A percentile compares a stretch with the other conserved stretches of the same genome.
Evolutionary conservation across 1,140 invertebrate species (phyloP).

Genomic region (Neodiprion fabricii): DNA sequence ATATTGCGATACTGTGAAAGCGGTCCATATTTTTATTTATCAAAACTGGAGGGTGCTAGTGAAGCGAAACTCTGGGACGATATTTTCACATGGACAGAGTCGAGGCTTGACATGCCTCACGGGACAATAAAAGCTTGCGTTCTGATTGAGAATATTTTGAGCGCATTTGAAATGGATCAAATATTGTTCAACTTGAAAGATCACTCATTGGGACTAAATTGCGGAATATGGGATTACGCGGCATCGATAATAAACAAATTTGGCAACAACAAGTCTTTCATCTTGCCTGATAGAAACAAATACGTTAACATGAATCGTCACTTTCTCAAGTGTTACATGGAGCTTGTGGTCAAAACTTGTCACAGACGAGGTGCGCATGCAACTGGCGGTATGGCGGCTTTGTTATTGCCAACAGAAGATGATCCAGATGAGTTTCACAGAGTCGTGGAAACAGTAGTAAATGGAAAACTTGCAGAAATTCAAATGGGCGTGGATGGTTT

Average conservation of each 20-base stretch:
- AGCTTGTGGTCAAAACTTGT: constrained; percentile 68
- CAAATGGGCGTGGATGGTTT: constrained; percentile 73
- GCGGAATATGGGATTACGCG: constrained; percentile 80
- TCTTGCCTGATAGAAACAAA: constrained; percentile 74
- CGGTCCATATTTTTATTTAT: constrained; percentile 73
- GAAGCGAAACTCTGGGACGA: constrained; percentile 76
- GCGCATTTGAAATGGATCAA: constrained; percentile 73
- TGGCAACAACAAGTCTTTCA: constrained; percentile 62
- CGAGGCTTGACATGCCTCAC: constrained; percentile 61
- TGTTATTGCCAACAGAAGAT: constrained; percentile 59
- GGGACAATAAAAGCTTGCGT: constrained; percentile 77
- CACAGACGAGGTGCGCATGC: constrained; percentile 69
- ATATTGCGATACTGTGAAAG: constrained; percentile 61
- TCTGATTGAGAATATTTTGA: constrained; percentile 76
- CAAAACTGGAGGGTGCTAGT: constrained; percentile 70
- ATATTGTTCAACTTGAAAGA: constrained; percentile 72
- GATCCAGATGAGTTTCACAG: constrained; percentile 43
- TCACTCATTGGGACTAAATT: constrained; percentile 75
- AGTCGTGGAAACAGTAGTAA: constrained; percentile 57
- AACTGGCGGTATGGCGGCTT: constrained; percentile 76
- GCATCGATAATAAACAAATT: constrained; percentile 76
- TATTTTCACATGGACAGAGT: constrained; percentile 75
- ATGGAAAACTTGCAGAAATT: constrained; percentile 67
- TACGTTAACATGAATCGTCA: constrained; percentile 71
- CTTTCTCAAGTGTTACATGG: constrained; percentile 71